A percentile compares a stretch with the other conserved stretches of the same genome.
Conservation (phyloP, 2,113 vertebrate genomes). For the zebrafish (Danio rerio) region GRCz12tu NC_133179.1:12091501-12092000, state of each 20-base stretch:
- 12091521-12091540: not conserved
- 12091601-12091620: constrained; percentile 1
- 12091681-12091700: not conserved
- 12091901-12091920: not conserved
- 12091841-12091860: not conserved
- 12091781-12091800: constrained; percentile 20
- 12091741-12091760: not conserved
- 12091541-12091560: not conserved
- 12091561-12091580: not conserved
- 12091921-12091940: not conserved
- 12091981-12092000: constrained; percentile 21
- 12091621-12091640: not conserved
- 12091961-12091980: constrained; percentile 1
- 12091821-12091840: not conserved
- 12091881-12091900: not conserved
- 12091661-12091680: not conserved
- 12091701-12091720: not conserved
- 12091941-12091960: not conserved
- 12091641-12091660: not conserved
- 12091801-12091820: not conserved
- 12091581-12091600: not conserved
- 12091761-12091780: not conserved
- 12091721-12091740: constrained; percentile 2
- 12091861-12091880: not conserved
- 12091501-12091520: too few species aligned